Evolutionary conservation across 2,113 vertebrate species (phyloP), one percentile per base, ranked within the genome.

Genomic region (Hypocryptadius cinnamomeus): DNA sequence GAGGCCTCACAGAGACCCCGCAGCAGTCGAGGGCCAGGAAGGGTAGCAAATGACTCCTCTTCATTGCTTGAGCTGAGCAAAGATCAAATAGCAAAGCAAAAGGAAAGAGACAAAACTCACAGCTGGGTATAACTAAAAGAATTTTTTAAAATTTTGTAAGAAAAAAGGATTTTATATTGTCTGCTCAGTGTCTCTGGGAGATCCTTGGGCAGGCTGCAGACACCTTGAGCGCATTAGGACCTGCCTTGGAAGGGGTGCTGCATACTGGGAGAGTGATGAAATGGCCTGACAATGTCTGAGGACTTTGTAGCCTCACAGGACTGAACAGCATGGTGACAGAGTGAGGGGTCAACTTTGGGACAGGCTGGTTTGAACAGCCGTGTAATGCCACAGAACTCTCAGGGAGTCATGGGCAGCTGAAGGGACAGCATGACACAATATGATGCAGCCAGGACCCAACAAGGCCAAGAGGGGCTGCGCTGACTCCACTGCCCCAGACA

Each of bases 391-490:
- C 21, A 44, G 31, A 59, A 39, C 12, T 24, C 1, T 3, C 10
- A 5, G 10, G 13, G 10, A 1, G 0, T 13, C 39, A 33, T 0
- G 0, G 8, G 35, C 17, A 48, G 33, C 15, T 11, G 33, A 59
- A 13, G 13, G 40, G 15, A 42, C 35, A 47, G 44, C 5, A 18
- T 2, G 30, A 47, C 13, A 42, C 21, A 53, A 6, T 4, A 3
- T 2, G 22, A 13, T 2, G 10, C 22, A 48, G 22, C 6, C 44
- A 59, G 1, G 2, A n/a, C 47, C 2, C 30, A n/a, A 47, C 30
- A 42, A 28, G 10, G 15, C 37, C 44, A 25, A 25, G 15, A 13
- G 19, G 14, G 8, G 17, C 35, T 50, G 11, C 10, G 53, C 24
- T 3, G 20, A 25, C 31, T 15, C 7, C 2, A 0, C 9, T 16